Percentiles rank a stretch among this genome's conserved stretches.
phyloP scores from a whole-genome alignment of 2,888 invertebrate genomes.

The Andrena trimmerana region DNA sequence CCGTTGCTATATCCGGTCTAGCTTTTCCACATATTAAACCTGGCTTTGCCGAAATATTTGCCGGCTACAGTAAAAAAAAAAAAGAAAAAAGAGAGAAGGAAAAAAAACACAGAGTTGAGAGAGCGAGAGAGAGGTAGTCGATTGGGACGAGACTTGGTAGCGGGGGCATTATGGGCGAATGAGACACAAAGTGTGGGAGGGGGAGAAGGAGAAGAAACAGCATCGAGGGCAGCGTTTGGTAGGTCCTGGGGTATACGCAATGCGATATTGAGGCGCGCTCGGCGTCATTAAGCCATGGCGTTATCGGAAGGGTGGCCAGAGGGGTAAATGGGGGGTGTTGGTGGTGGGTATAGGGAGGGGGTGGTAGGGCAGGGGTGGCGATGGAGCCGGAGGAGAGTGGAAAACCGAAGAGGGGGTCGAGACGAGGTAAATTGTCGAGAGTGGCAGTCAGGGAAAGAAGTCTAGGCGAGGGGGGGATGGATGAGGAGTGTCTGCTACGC shows the following conservation, averaged over 20 bases:
- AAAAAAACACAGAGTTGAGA: neutral
- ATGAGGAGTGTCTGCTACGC: constrained; percentile 84
- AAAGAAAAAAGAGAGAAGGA: constrained; percentile 33
- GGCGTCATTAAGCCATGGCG: constrained; percentile 77
- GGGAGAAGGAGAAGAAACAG: constrained; percentile 53
- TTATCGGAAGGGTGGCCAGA: constrained; percentile 69
- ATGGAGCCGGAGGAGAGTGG: constrained; percentile 53
- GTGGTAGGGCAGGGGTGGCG: constrained; percentile 25
- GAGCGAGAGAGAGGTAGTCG: neutral
- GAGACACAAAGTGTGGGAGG: constrained; percentile 11
- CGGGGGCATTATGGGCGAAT: constrained; percentile 11
- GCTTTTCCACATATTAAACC: constrained; percentile 82
- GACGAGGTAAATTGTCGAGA: constrained; percentile 82
- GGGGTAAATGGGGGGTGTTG: constrained; percentile 20
- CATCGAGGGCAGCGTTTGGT: constrained; percentile 54
- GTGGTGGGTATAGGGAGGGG: neutral
- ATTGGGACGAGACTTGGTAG: constrained; percentile 6
- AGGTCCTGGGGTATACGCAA: constrained; percentile 63
- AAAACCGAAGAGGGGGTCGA: constrained; percentile 59
- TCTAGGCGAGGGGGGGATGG: constrained; percentile 69
- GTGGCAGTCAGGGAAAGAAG: constrained; percentile 77
- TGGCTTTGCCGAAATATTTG: constrained; percentile 69
- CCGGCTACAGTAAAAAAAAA: constrained; percentile 37
- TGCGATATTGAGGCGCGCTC: constrained; percentile 77
- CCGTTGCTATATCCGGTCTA: constrained; percentile 75